Conservation (phyloP, 2,113 vertebrate species). For the Aramus guarauna region DNA sequence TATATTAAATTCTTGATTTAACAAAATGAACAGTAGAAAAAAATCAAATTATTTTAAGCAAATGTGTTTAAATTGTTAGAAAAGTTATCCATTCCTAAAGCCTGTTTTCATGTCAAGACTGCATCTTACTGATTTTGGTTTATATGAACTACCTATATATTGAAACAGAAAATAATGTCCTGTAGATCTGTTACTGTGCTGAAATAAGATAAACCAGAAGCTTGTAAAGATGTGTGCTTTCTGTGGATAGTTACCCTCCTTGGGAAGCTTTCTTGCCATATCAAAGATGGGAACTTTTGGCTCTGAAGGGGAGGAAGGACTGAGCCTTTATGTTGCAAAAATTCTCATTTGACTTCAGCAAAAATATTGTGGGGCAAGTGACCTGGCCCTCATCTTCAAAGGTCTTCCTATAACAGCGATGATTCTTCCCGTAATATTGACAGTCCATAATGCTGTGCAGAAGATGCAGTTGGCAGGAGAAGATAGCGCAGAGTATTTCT, state of each 20-base stretch:
- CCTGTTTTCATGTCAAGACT: not conserved
- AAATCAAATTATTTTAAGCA: not conserved
- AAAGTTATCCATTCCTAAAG: not conserved
- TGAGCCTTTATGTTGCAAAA: not conserved
- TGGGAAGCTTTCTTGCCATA: not conserved
- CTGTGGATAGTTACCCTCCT: not conserved
- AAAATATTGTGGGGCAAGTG: not conserved
- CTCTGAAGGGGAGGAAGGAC: not conserved
- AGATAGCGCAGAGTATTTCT: not conserved
- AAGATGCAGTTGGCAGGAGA: not conserved
- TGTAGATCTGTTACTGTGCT: not conserved
- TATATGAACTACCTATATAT: not conserved
- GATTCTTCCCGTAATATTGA: not conserved
- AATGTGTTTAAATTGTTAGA: not conserved
- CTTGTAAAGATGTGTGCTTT: not conserved
- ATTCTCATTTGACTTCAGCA: not conserved
- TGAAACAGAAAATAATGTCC: not conserved
- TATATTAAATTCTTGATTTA: not conserved
- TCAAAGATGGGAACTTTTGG: not conserved
- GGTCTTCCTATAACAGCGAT: accelerated
- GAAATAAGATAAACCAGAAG: not conserved
- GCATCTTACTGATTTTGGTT: not conserved
- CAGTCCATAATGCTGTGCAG: not conserved
- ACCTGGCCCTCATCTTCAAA: not conserved
- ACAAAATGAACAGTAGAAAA: not conserved